Evolutionary conservation across 2,113 vertebrate species (phyloP).

Genomic region (Eubucco bourcierii): DNA sequence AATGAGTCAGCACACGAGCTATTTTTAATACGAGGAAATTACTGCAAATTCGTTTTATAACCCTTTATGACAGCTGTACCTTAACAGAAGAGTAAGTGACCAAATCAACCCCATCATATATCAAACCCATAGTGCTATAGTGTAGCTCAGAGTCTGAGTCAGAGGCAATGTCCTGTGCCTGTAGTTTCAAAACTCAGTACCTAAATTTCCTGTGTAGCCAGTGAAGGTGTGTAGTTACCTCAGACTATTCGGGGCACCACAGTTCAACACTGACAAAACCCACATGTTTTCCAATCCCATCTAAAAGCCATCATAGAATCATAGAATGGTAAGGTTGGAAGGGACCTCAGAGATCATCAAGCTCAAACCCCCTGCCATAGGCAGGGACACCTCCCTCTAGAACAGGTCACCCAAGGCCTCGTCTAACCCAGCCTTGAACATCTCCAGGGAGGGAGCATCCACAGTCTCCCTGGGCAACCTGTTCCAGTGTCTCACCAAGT

Average conservation of each 20-base stretch:
- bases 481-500: no score
- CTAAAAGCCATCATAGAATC: not conserved
- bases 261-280: not conserved
- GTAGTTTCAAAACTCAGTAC: not conserved
- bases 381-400: no score
- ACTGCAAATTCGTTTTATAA: not conserved
- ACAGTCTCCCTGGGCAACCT: no score
- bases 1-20: not conserved
- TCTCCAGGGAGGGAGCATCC: no score
- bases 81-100: not conserved
- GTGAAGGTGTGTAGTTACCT: fast-evolving
- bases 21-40: not conserved
- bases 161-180: fast-evolving
- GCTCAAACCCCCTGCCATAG: no score
- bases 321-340: no score
- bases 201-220: not conserved
- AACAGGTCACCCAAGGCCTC: no score
- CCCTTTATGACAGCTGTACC: not conserved
- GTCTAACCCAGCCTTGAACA: no score
- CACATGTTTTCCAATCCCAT: not conserved
- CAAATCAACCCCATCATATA: fast-evolving
- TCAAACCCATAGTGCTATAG: not conserved
- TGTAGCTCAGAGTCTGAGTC: fast-evolving
- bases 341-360: no score
- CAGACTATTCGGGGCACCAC: not conserved